Conservation (phyloP, 53 echinoderm and acorn worm genomes). For the Pentamera pediparva region DNA sequence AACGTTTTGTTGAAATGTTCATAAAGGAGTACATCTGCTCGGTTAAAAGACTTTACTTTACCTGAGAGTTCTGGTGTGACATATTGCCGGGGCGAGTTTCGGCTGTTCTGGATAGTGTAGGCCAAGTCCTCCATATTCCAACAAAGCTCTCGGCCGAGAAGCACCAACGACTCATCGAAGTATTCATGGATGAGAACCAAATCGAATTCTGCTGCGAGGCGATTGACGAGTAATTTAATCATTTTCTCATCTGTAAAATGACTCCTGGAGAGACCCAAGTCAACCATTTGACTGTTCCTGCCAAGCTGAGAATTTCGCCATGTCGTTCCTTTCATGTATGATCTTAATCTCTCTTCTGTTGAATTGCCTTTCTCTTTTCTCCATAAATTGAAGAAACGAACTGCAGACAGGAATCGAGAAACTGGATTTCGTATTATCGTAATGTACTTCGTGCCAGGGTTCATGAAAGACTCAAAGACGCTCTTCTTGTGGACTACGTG, state of each 20-base stretch:
- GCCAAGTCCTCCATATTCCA: background rate
- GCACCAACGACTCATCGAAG: conserved; percentile 18
- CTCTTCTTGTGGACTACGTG: conserved; percentile 1
- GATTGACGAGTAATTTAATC: background rate
- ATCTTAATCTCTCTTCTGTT: background rate
- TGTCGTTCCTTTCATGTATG: background rate
- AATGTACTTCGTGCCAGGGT: conserved; percentile 17
- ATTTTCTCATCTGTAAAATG: background rate
- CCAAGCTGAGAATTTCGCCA: background rate
- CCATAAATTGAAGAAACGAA: background rate
- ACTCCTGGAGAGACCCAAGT: background rate
- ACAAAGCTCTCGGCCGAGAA: conserved; percentile 3
- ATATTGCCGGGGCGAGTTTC: background rate
- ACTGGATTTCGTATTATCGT: conserved; percentile 8
- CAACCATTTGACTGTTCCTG: background rate
- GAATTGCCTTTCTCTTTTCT: background rate
- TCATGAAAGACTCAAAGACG: conserved; percentile 7
- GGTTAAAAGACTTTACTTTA: background rate
- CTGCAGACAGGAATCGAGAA: background rate
- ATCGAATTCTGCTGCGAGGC: background rate
- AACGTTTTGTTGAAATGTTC: background rate
- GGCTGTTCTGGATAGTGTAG: background rate
- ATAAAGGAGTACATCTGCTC: background rate
- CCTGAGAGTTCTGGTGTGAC: background rate
- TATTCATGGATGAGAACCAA: conserved; percentile 6